Percentiles rank a stretch among this genome's conserved stretches.
These are phyloP conservation scores for Brachystomella parvula DNA, from an alignment of 1,140 invertebrate genomes.

Conservation along the genomic window DNA sequence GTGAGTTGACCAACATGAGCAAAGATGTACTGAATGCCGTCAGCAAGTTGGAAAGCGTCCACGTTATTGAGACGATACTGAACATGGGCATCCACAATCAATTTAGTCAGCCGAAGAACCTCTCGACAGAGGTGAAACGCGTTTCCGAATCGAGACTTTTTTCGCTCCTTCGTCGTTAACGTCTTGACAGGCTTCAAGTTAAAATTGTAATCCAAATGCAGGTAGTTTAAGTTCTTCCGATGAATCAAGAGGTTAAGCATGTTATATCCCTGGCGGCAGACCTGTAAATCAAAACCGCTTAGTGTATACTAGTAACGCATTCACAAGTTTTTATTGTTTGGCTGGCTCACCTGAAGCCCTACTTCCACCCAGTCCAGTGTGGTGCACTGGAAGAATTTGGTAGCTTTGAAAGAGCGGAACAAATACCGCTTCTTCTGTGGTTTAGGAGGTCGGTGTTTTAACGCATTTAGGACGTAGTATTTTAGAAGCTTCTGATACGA, in stretches of 20 bases:
- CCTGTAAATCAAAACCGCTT: conserved; percentile 51
- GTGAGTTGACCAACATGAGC: conserved; percentile 98
- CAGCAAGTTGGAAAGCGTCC: conserved; percentile 96
- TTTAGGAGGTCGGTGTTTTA: conserved; percentile 95
- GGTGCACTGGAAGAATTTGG: conserved; percentile 99
- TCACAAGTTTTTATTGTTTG: neutral
- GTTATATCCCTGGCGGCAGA: conserved; percentile 98
- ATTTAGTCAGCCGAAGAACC: conserved; percentile 92
- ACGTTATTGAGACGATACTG: conserved; percentile 99
- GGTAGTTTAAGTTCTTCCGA: conserved; percentile 97
- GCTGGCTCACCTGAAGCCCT: conserved; percentile 56
- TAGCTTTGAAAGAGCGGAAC: conserved; percentile 98
- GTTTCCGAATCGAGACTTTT: conserved; percentile 99
- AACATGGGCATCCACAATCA: conserved; percentile 98
- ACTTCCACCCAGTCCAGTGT: conserved; percentile 99
- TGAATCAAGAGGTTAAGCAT: conserved; percentile 99
- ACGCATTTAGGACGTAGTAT: conserved; percentile 94
- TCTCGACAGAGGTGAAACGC: conserved; percentile 99
- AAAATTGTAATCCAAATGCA: conserved; percentile 99
- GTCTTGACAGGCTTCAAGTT: conserved; percentile 99
- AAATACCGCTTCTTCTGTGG: conserved; percentile 96
- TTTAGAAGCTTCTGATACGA: conserved; percentile 98
- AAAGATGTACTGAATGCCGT: conserved; percentile 99
- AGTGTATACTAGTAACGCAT: neutral
- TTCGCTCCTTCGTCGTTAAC: conserved; percentile 96